phyloP scores from a whole-genome alignment of 2,797 vertebrate genomes.

The Notamacropus eugenii region DNA sequence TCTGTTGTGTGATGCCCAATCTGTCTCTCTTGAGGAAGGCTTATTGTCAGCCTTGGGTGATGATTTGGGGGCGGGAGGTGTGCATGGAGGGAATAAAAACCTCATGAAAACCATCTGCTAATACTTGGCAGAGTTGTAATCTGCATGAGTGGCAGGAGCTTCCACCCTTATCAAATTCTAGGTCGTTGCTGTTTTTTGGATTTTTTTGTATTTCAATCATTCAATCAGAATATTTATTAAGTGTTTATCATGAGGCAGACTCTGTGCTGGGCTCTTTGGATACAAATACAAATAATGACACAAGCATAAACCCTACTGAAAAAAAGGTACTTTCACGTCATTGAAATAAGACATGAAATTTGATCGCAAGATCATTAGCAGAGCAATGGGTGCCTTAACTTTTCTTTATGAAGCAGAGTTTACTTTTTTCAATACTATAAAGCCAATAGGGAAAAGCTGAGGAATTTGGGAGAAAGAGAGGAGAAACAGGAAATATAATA shows the following conservation, averaged over 20 bases:
- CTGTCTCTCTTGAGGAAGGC: background rate
- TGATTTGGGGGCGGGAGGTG: background rate
- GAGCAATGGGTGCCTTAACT: background rate
- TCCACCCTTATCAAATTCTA: background rate
- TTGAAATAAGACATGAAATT: background rate
- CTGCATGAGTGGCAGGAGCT: background rate
- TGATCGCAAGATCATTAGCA: background rate
- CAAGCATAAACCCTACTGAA: background rate
- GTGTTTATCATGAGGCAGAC: background rate
- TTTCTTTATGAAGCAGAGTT: background rate
- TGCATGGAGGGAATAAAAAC: background rate
- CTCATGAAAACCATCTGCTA: background rate
- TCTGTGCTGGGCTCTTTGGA: background rate
- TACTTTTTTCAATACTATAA: background rate
- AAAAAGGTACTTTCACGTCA: background rate
- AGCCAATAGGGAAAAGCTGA: background rate
- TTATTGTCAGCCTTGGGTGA: background rate
- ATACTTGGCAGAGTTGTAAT: background rate
- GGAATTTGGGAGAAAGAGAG: background rate
- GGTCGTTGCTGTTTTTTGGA: too few relatives aligned
- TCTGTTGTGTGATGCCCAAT: background rate
- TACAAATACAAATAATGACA: background rate
- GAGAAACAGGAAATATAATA: background rate
- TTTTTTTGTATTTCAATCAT: background rate
- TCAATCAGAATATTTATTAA: background rate